Percentiles rank a stretch among this genome's conserved stretches.
phyloP scores from a whole-genome alignment of 1,140 invertebrate species.

The Drosophila prosaltans region DNA sequence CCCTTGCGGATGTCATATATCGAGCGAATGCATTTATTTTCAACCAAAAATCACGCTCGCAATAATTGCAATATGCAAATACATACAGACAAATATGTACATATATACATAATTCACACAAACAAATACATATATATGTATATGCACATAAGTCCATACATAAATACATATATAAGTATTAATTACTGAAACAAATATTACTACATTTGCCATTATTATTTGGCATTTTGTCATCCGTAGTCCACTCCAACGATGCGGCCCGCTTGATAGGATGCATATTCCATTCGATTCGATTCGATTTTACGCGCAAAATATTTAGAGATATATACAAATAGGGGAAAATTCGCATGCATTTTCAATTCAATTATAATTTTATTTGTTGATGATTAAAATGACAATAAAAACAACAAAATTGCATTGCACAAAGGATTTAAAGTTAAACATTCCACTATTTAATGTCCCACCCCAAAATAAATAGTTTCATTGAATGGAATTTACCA shows the following conservation, averaged over 20 bases:
- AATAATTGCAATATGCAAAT: conserved; percentile 67
- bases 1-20: not conserved
- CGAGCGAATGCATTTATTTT: conserved; percentile 46
- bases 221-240: conserved; percentile 32
- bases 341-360: conserved; percentile 42
- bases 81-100: conserved; percentile 21
- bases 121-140: conserved; percentile 21
- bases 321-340: not conserved
- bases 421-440: not conserved
- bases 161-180: conserved; percentile 27
- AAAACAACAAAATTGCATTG: not conserved
- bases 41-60: conserved; percentile 72
- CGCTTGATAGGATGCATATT: conserved; percentile 20
- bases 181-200: conserved; percentile 73
- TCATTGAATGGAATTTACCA: no score
- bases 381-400: conserved; percentile 35
- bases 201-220: conserved; percentile 59
- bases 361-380: conserved; percentile 59
- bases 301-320: not conserved
- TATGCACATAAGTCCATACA: conserved; percentile 14
- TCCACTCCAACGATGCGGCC: not conserved
- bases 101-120: conserved; percentile 22
- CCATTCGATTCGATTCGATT: conserved; percentile 9
- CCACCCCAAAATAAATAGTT: no score
- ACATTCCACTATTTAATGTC: not conserved